Evolutionary conservation across 2,113 vertebrate genomes (phyloP), one percentile per base, ranked within the genome.

Genomic region (Pseudopipra pipra): DNA sequence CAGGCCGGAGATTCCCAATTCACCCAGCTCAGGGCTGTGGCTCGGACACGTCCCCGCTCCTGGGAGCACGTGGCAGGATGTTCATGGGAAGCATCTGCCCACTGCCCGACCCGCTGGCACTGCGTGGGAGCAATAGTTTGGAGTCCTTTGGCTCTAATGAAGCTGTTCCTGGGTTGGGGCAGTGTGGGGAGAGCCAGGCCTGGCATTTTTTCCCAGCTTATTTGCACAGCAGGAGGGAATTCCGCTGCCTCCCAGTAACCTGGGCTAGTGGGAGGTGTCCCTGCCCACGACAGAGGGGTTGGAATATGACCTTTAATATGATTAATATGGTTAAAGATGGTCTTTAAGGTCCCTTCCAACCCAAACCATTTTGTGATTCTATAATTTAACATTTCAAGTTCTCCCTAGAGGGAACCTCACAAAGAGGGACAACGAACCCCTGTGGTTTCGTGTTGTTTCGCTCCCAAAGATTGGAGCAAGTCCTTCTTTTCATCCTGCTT

Each of bases 391-490:
- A 21, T 73, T 47, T 73, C 23, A 30, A 28, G 33, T 6, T 18
- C 12, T 55, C 30, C 52, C 7, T 1, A 21, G 52, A 73, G 19
- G 25, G 27, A 86, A 72, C 8, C 23, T 5, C 24, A 6, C 1
- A 6, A 61, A 51, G 19, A 1, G 5, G 13, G 21, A 12, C 15
- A 56, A 68, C 8, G 56, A 89, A 35, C 22, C 24, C 52, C 8
- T 0, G 12, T 27, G 37, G 2, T 23, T 67, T 31, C 15, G 3
- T 12, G 11, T 71, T 14, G 4, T n/a, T 67, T 30, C 30, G 9
- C 23, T 27, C 6, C 21, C 22, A 58, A 62, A 35, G 5, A 18
- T 17, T 1, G 1, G 14, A 85, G 13, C 0, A 8, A 66, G 2
- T 7, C n/a, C 52, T 75, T 12, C n/a, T 37, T 61, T 61, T 19